Evolutionary conservation across 2,888 invertebrate species (phyloP), one percentile per base, ranked within the genome.

Genomic region (Lycocerus yunnanus): DNA sequence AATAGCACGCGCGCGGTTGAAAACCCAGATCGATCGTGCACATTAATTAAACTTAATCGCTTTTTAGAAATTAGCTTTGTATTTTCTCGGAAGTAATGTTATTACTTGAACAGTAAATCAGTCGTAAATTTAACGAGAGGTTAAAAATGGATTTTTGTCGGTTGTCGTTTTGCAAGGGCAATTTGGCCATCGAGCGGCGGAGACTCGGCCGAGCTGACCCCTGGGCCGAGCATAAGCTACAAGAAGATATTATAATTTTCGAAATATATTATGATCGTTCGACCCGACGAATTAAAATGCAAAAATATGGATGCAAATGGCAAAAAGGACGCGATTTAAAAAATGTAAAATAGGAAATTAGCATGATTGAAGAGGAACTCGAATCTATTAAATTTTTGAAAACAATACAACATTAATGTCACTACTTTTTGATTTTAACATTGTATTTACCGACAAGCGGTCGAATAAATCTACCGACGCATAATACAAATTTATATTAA

Each of bases 31-130:
- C 59, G 72, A 68, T 72, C 72, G 58, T 72, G 72, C 76, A 77
- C 71, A 74, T 78, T 77, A 78, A 79, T 79, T 79, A 77, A 72
- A 61, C 73, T 73, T 72, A 78, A 78, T 78, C 78, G 78, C 69
- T 79, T 78, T 79, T 74, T 66, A 78, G 79, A 77, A 78, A 77
- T 77, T 77, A 73, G 58, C 78, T 76, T 76, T 73, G 66, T 66
- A 73, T 66, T 67, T 72, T 68, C 72, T 61, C 43, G 15, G 72
- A 72, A 72, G 15, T 63, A 18, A 63, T 43, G 43, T 43, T 43
- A 43, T 43, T 43, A 43, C 43, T 43, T 43, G 43, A 43, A 43
- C 43, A 43, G 43, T 43, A 43, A 43, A 43, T 43, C 43, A 43
- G 43, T 43, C 43, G 43, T 43, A 43, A 43, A 43, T 43, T 43